These are phyloP conservation scores for Eretmodus cyanostictus DNA, from an alignment of 2,113 vertebrate species.

Conservation along the genomic window DNA sequence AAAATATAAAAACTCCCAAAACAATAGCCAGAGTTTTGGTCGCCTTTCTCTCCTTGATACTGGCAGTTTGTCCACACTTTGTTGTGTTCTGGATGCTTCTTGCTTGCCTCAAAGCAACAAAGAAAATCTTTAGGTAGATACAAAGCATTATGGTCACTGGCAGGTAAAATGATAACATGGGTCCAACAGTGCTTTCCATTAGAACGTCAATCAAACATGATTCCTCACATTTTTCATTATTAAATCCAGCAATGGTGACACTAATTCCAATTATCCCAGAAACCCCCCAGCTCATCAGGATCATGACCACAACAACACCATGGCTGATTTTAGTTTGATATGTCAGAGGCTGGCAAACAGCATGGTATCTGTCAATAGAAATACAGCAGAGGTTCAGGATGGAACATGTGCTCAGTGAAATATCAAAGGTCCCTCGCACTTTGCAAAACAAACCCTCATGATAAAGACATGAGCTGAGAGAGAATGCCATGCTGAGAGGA, in stretches of 20 bases:
- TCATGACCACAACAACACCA: constrained; percentile 63
- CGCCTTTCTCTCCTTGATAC: neutral
- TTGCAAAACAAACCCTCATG: constrained; percentile 25
- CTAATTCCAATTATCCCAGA: neutral
- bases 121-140: neutral
- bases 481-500: constrained; percentile 3
- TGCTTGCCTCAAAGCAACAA: neutral
- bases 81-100: neutral
- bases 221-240: neutral
- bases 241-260: neutral
- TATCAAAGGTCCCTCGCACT: constrained; percentile 7
- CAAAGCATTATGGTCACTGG: neutral
- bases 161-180: neutral
- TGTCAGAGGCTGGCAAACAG: constrained; percentile 56
- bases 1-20: neutral
- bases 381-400: constrained; percentile 38
- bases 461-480: constrained; percentile 11
- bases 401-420: constrained; percentile 19
- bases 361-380: constrained; percentile 43
- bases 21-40: neutral
- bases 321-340: constrained; percentile 73
- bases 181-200: rapidly evolving
- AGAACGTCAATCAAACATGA: neutral
- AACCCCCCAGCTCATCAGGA: constrained; percentile 10
- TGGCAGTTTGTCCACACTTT: neutral